phyloP scores from a whole-genome alignment of 1,140 invertebrate genomes.

The Andricus grossulariae region DNA sequence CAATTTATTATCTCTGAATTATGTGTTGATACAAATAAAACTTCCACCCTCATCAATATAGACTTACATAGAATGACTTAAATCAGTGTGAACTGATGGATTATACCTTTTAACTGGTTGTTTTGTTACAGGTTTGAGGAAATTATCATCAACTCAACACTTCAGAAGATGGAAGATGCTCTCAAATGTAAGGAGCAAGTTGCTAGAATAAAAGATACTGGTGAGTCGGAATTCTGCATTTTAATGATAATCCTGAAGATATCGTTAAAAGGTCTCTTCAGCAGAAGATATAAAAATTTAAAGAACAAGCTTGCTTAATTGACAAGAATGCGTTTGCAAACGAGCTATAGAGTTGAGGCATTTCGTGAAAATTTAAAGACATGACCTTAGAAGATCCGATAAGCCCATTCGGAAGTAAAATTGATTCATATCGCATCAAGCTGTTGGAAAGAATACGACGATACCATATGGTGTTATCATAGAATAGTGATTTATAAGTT shows the following conservation, averaged over 20 bases:
- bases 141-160: background rate
- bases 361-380: background rate
- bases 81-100: background rate
- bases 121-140: background rate
- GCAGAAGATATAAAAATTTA: too few species aligned
- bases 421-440: slow-evolving; percentile 9
- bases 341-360: background rate
- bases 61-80: background rate
- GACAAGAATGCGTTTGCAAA: too few species aligned
- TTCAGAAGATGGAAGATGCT: background rate
- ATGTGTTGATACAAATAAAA: slow-evolving; percentile 19
- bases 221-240: too few species aligned
- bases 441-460: background rate
- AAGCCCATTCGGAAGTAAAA: slow-evolving; percentile 3
- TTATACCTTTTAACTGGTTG: background rate
- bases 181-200: too few species aligned
- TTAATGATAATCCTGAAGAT: too few species aligned
- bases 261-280: too few species aligned
- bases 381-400: background rate
- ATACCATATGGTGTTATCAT: slow-evolving; percentile 1
- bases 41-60: background rate
- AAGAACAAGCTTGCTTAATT: too few species aligned
- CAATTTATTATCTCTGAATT: slow-evolving; percentile 6
- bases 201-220: too few species aligned
- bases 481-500: background rate